phyloP scores from a whole-genome alignment of 2,888 invertebrate species.

The Isotomurus palustris region DNA sequence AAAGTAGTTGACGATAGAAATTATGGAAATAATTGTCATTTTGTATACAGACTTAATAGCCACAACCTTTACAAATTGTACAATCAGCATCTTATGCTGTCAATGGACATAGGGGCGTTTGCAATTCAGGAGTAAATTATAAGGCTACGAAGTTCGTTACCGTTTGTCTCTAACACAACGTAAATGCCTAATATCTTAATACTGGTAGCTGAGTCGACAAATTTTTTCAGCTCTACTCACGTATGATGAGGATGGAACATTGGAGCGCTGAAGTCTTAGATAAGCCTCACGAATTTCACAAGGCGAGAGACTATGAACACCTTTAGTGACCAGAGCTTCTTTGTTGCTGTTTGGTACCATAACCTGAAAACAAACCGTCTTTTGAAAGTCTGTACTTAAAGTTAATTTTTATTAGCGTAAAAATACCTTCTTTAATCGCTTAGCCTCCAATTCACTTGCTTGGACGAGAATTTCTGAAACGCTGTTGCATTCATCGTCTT shows the following conservation, averaged over 20 bases:
- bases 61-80: no score
- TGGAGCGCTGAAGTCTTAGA: conserved; percentile 60
- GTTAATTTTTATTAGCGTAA: no score
- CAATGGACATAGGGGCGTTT: no score
- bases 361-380: conserved; percentile 12
- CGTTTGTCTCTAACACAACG: no score
- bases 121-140: no score
- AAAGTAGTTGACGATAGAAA: no score
- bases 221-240: conserved; percentile 34
- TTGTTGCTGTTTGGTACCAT: conserved; percentile 20
- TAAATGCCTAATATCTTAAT: no score
- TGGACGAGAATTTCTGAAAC: conserved; percentile 43
- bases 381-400: neutral
- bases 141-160: no score
- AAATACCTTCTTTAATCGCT: conserved; percentile 40
- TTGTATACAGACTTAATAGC: no score
- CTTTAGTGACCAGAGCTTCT: conserved; percentile 22
- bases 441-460: conserved; percentile 44
- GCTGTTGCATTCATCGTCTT: conserved; percentile 37
- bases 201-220: conserved; percentile 19
- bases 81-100: no score
- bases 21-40: no score
- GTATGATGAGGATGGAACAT: conserved; percentile 42
- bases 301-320: conserved; percentile 58
- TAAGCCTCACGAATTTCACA: conserved; percentile 78